These are phyloP conservation scores for Heterotis niloticus DNA, from an alignment of 2,113 vertebrate species.

Conservation along the genomic window DNA sequence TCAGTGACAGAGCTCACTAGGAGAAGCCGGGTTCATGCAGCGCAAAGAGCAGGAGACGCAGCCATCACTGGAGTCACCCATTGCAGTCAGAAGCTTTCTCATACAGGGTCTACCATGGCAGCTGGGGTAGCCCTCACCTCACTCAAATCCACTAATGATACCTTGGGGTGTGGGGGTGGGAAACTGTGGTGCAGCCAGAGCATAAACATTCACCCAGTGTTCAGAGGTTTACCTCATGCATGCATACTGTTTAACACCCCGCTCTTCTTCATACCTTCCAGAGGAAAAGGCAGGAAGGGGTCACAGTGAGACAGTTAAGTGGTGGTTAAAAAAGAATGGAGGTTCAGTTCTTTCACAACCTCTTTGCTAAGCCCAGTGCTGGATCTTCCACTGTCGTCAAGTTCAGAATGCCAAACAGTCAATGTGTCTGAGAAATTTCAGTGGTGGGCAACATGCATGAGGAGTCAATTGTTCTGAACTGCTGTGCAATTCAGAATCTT, in stretches of 20 bases:
- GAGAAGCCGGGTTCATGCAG: constrained; percentile 4
- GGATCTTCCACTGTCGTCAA: background rate
- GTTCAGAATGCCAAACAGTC: background rate
- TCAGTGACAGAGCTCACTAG: background rate
- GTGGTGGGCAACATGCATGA: background rate
- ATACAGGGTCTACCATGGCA: background rate
- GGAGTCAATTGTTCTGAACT: background rate
- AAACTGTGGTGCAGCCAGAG: constrained; percentile 1
- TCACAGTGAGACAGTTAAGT: background rate
- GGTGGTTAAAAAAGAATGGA: background rate
- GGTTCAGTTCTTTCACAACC: background rate
- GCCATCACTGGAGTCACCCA: background rate
- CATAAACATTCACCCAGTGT: constrained; percentile 44
- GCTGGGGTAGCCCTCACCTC: background rate
- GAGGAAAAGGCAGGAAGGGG: constrained; percentile 52
- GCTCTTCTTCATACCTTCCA: constrained; percentile 87
- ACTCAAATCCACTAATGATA: background rate
- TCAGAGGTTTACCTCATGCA: constrained; percentile 80
- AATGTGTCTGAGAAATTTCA: background rate
- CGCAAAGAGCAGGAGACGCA: background rate
- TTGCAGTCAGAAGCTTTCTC: constrained; percentile 3
- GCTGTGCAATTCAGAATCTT: no score
- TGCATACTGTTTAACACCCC: constrained; percentile 71
- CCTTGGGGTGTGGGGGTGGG: background rate
- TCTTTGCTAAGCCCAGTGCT: background rate